Evolutionary conservation across 1,140 invertebrate genomes (phyloP).

Genomic region (Calycopis cecrops): DNA sequence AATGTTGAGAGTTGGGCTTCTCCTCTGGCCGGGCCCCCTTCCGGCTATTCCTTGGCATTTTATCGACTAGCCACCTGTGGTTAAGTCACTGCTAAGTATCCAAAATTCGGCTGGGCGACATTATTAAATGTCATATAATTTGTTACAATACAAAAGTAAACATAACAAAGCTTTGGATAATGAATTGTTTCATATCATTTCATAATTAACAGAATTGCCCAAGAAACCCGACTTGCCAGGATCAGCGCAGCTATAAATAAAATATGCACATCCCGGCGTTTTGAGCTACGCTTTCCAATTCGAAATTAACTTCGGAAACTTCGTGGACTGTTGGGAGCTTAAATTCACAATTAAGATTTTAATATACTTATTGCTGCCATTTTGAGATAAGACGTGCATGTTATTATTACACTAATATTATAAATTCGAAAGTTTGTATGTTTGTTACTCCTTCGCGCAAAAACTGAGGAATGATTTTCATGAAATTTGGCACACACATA

Average conservation of each 20-base stretch:
- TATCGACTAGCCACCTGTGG: too few species aligned
- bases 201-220: constrained; percentile 1
- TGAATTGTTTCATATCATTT: constrained; percentile 10
- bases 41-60: too few species aligned
- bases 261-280: constrained; percentile 54
- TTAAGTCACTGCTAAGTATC: too few species aligned
- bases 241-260: constrained; percentile 33
- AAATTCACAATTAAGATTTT: constrained; percentile 9
- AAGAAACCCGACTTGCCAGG: not conserved
- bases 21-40: too few species aligned
- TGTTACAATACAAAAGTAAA: not conserved
- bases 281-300: constrained; percentile 22
- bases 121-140: too few species aligned
- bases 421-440: too few species aligned
- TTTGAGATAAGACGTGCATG: not conserved
- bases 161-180: not conserved
- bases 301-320: constrained; percentile 6
- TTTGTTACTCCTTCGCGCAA: too few species aligned
- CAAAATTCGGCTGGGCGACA: too few species aligned
- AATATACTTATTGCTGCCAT: not conserved
- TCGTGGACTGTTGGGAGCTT: not conserved
- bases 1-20: too few species aligned
- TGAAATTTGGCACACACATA: too few species aligned
- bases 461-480: too few species aligned
- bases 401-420: too few species aligned